Conservation (phyloP, 2,888 invertebrate genomes). For the Leucophora obtusa region DNA sequence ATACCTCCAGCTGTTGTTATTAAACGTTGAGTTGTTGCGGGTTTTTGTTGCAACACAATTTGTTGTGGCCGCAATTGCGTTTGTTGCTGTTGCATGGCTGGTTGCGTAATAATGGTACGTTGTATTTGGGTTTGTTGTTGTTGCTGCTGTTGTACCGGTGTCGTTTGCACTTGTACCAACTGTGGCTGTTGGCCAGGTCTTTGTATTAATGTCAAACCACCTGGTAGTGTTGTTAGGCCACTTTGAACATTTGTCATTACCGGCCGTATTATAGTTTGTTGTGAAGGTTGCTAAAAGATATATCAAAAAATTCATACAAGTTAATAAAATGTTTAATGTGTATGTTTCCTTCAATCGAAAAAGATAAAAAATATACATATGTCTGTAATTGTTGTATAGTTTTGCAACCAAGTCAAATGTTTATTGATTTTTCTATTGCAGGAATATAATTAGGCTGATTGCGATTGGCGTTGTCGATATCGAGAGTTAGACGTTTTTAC, state of each 20-base stretch:
- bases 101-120: slow-evolving; percentile 77
- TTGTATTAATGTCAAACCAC: slow-evolving; percentile 78
- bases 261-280: slow-evolving; percentile 78
- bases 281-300: slow-evolving; percentile 70
- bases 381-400: too few species aligned
- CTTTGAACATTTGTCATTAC: slow-evolving; percentile 75
- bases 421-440: too few species aligned
- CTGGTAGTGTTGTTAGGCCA: slow-evolving; percentile 75
- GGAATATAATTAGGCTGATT: too few species aligned
- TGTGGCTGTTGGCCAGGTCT: slow-evolving; percentile 78
- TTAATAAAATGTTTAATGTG: neutral
- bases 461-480: too few species aligned
- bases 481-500: too few species aligned
- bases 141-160: slow-evolving; percentile 65
- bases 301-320: neutral
- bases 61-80: slow-evolving; percentile 74
- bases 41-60: slow-evolving; percentile 76
- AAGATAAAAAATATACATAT: neutral
- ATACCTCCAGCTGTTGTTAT: slow-evolving; percentile 68
- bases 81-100: slow-evolving; percentile 72
- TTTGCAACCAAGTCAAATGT: too few species aligned
- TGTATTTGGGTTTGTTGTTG: slow-evolving; percentile 72
- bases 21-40: slow-evolving; percentile 72
- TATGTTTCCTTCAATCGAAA: too few species aligned
- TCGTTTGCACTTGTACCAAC: slow-evolving; percentile 77